Base-by-base conservation (phyloP, 2,888 invertebrate species). In the Caenorhabditis doughertyi region DNA sequence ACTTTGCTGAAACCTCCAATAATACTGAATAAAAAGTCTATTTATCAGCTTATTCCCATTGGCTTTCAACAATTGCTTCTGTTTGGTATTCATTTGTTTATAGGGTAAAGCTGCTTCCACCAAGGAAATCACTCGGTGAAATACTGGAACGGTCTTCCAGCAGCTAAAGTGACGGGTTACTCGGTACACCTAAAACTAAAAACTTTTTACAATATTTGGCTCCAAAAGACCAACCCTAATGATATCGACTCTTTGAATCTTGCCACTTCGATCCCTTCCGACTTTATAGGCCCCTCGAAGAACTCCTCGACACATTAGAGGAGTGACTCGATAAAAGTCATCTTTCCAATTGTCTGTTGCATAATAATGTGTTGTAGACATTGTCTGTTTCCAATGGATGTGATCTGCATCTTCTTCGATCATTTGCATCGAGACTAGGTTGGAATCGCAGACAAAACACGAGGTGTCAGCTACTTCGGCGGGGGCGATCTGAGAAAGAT, bases 361-460 rank as follows among this genome's bases (percentile, higher is more conserved):
- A 73, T 90, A 90, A 77, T 85, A 90, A 32, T 89, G 76, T 9
- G 89, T 89, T 2, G 89, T 85, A 8, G 81, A 84, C 55, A 89
- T 86, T 9, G 90, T 90, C 76, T 89, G 86, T 58, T 89, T 89
- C 90, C 90, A 90, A 81, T 87, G 89, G n/a, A 84, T 83, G 23
- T 84, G 83, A 47, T 85, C 85, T 0, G 72, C 65, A 29, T 81
- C 81, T 32, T 74, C 81, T 62, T 80, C 80, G 1, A 81, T 77
- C 81, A 74, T 70, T 65, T 68, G 72, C 65, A 76, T 79, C 1
- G 83, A 70, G 16, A 76, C 83, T 0, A 79, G 74, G 35, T 76
- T 83, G 4, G 73, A 68, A 21, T 83, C 79, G 29, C 73, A 73
- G 21, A 83, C 77, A 55, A 83, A 79, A 27, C 82, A 79, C 0